Evolutionary conservation across 2,888 invertebrate genomes (phyloP), one percentile per base, ranked within the genome.

Genomic region (Empis livida): DNA sequence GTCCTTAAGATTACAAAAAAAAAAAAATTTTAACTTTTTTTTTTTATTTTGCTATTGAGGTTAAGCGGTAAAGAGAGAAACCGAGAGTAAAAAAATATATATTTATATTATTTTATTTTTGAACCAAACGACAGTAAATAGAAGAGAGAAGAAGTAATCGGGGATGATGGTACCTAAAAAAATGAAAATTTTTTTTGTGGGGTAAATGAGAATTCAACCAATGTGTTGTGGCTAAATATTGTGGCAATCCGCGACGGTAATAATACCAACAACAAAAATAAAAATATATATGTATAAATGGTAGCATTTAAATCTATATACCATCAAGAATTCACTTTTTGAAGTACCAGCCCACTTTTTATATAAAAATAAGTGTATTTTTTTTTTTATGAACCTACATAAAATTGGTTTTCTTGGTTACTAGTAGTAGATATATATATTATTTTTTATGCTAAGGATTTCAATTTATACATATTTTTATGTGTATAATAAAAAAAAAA

Each of bases 141-240:
- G n/a, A 13, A n/a, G 4, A 13, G 35, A 35, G 10, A 8, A 35
- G n/a, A 8, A 5, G 13, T 13, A n/a, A 35, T n/a, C 35, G n/a
- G 32, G 35, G 13, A 13, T 31, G 47, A 38, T 30, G 37, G 42
- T 38, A n/a, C 38, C 38, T 3, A 17, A 47, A 38, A 37, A 42
- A 38, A 30, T 42, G 43, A 27, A 30, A 43, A 38, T 10, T 6
- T 47, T 42, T 47, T 42, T 43, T 39, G 43, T 53, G 50, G 52
- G 51, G 49, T 50, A 53, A 52, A 51, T 50, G 49, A 52, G 53
- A 53, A 55, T 57, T 54, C 56, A 50, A 56, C 59, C 59, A 59
- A 59, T 59, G 57, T 59, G 54, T 59, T 58, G 58, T 53, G 59
- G 58, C 58, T 53, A 56, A 57, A 58, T 57, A 56, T 56, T 58